Percentiles rank a stretch among this genome's conserved stretches.
Conservation (phyloP, 2,113 vertebrate species). For the Okapia johnstoni region DNA sequence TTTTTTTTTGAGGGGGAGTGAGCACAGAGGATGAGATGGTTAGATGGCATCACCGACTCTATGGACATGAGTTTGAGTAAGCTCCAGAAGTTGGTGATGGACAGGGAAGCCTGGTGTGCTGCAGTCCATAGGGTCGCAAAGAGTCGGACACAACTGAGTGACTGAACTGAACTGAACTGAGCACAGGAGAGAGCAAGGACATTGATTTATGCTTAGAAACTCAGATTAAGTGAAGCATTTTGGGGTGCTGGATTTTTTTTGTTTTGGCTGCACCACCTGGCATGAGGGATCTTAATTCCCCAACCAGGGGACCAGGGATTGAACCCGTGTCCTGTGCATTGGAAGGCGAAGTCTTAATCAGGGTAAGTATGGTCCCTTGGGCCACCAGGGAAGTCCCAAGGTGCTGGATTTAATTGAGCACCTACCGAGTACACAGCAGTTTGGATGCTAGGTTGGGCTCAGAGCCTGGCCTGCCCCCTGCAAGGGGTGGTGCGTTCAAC, state of each 20-base stretch:
- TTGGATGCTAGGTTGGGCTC: not conserved
- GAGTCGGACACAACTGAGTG: not conserved
- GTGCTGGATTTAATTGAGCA: not conserved
- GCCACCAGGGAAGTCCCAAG: not conserved
- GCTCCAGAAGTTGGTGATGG: not conserved
- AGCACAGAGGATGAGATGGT: not conserved
- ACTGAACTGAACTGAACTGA: not conserved
- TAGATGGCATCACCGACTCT: not conserved
- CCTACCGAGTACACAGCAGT: not conserved
- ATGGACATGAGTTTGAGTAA: not conserved
- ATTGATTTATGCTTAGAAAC: not conserved
- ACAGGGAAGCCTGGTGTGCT: not conserved
- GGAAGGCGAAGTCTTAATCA: not conserved
- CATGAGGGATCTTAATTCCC: not conserved
- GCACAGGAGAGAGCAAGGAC: not conserved
- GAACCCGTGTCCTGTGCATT: not conserved
- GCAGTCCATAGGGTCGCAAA: not conserved
- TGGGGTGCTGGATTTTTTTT: not conserved
- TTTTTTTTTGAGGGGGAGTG: not conserved
- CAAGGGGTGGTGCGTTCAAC: accelerated
- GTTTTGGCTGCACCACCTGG: not conserved
- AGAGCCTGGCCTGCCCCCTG: not conserved
- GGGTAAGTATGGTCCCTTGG: not conserved
- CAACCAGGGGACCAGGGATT: not conserved
- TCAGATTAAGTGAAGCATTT: not conserved